phyloP scores from a whole-genome alignment of 37 sponge, comb jelly and placozoan genomes.

The Ianthella basta region DNA sequence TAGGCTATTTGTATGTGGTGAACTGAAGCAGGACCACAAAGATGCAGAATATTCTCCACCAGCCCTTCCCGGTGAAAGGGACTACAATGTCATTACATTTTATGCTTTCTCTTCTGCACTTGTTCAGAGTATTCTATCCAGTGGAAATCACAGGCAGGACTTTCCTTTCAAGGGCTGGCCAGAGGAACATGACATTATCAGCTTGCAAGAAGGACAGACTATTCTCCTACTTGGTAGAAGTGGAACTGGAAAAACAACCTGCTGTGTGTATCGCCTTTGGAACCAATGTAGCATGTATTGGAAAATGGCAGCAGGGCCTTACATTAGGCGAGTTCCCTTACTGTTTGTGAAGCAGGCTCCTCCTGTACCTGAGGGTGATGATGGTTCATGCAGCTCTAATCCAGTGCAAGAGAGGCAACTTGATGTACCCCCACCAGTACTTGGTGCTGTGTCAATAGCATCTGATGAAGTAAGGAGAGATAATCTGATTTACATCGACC shows the following conservation, averaged over 20 bases:
- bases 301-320: constrained; percentile 40
- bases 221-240: constrained; percentile 79
- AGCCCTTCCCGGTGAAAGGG: constrained; percentile 60
- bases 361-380: too few relatives aligned
- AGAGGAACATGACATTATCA: constrained; percentile 78
- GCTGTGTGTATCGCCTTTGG: constrained; percentile 82
- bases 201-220: constrained; percentile 33
- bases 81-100: constrained; percentile 61
- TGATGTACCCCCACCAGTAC: too few relatives aligned
- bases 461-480: too few relatives aligned
- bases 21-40: neutral
- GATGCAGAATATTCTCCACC: constrained; percentile 36
- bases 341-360: neutral
- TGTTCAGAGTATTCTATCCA: constrained; percentile 49
- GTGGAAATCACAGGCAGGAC: constrained; percentile 35
- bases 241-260: constrained; percentile 90
- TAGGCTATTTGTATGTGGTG: constrained; percentile 7
- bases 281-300: constrained; percentile 66
- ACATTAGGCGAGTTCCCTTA: constrained; percentile 16
- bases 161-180: constrained; percentile 74
- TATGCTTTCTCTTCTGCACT: constrained; percentile 52
- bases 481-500: neutral
- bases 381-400: neutral
- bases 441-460: neutral
- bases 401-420: neutral